These are phyloP conservation scores for Telmatherina bonti DNA, from an alignment of 2,797 vertebrate species.

Conservation along the genomic window DNA sequence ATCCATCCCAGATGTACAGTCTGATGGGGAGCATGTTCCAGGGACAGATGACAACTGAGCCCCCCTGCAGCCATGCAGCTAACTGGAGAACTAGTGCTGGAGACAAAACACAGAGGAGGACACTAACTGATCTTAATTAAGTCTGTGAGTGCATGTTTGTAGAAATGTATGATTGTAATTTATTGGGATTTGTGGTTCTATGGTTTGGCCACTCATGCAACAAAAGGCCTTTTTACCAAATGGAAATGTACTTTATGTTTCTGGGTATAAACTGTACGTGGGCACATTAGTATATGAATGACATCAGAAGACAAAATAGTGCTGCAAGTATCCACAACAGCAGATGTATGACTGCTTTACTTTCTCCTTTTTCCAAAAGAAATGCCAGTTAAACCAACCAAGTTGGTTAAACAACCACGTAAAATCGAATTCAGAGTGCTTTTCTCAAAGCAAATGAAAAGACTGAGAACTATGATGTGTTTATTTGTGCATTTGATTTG, in stretches of 20 bases:
- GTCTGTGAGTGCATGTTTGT: background rate
- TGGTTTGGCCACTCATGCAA: too few species aligned
- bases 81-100: conserved; percentile 12
- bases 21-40: conserved; percentile 29
- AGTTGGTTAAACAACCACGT: too few species aligned
- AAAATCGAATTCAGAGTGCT: too few species aligned
- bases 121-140: conserved; percentile 8
- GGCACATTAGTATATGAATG: background rate
- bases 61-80: conserved; percentile 17
- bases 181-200: background rate
- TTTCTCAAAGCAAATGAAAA: background rate
- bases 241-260: too few species aligned
- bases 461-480: background rate
- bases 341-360: background rate
- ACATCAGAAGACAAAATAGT: background rate
- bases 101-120: conserved; percentile 35
- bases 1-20: conserved; percentile 55
- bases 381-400: background rate
- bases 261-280: background rate
- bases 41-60: conserved; percentile 32
- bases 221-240: background rate
- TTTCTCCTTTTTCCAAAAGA: background rate
- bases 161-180: background rate
- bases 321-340: background rate
- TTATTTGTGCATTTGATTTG: background rate